Percentiles rank a stretch among this genome's conserved stretches.
Conservation (phyloP, 2,797 vertebrate species). For the Pseudotriccus pelzelni region DNA sequence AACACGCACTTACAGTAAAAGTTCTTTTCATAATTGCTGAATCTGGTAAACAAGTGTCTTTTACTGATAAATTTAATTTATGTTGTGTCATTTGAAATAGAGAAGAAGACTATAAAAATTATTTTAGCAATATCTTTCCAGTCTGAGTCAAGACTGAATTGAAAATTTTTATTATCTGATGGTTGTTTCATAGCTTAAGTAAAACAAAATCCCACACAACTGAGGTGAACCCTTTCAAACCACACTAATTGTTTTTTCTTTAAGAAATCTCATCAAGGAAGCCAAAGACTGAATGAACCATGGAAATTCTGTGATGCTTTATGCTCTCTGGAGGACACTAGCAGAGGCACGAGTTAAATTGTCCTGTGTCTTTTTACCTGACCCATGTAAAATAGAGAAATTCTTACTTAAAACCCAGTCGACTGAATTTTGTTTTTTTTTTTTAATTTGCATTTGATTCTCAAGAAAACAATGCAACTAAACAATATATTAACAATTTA, state of each 20-base stretch:
- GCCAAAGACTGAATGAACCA: background rate
- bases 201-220: background rate
- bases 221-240: slow-evolving; percentile 11
- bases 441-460: background rate
- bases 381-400: background rate
- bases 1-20: background rate
- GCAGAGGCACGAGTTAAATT: background rate
- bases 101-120: background rate
- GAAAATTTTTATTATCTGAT: background rate
- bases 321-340: background rate
- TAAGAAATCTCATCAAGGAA: slow-evolving; percentile 9
- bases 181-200: background rate
- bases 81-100: background rate
- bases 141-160: background rate
- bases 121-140: background rate
- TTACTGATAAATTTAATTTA: background rate
- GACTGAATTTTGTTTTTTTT: background rate
- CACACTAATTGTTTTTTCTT: background rate
- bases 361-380: background rate
- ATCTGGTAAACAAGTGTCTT: background rate
- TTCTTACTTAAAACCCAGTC: background rate
- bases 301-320: background rate
- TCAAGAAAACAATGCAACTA: background rate
- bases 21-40: background rate
- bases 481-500: background rate